These are phyloP conservation scores for Pao palembangensis DNA, from an alignment of 2,113 vertebrate species.

Conservation along the genomic window DNA sequence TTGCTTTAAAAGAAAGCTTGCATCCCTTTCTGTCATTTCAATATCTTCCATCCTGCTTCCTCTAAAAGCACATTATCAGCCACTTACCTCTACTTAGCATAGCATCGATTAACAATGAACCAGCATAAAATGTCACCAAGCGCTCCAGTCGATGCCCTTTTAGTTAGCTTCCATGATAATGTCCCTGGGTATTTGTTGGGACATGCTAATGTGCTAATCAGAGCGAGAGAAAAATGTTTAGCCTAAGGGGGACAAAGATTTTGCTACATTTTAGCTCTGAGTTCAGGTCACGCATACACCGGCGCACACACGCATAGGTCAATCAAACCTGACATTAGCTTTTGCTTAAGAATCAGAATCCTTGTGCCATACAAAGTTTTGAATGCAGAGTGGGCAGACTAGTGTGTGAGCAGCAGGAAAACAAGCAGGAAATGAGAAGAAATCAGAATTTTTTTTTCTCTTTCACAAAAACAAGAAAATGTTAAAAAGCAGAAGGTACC, in stretches of 20 bases:
- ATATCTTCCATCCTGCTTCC: constrained; percentile 3
- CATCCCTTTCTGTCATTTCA: constrained; percentile 19
- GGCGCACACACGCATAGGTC: neutral
- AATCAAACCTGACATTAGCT: neutral
- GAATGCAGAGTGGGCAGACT: too few species aligned
- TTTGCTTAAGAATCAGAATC: neutral
- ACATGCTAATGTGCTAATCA: constrained; percentile 59
- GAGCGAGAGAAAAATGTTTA: constrained; percentile 53
- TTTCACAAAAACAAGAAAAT: too few species aligned
- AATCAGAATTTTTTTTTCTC: too few species aligned
- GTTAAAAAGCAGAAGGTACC: too few species aligned
- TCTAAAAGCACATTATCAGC: constrained; percentile 56
- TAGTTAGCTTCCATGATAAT: constrained; percentile 55
- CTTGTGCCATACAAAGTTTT: neutral
- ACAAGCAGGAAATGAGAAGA: too few species aligned
- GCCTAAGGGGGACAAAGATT: constrained; percentile 28
- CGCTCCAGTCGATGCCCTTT: constrained; percentile 40
- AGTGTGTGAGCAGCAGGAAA: too few species aligned
- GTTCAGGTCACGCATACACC: constrained; percentile 11
- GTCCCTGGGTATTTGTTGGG: constrained; percentile 41
- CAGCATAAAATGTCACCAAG: constrained; percentile 40
- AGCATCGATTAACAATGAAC: constrained; percentile 54
- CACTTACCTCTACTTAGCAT: constrained; percentile 51
- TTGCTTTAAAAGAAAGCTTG: neutral
- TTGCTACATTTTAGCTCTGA: constrained; percentile 9